These are phyloP conservation scores for Cynodonichthys magdalenae DNA, from an alignment of 2,797 vertebrate genomes.

Conservation along the genomic window DNA sequence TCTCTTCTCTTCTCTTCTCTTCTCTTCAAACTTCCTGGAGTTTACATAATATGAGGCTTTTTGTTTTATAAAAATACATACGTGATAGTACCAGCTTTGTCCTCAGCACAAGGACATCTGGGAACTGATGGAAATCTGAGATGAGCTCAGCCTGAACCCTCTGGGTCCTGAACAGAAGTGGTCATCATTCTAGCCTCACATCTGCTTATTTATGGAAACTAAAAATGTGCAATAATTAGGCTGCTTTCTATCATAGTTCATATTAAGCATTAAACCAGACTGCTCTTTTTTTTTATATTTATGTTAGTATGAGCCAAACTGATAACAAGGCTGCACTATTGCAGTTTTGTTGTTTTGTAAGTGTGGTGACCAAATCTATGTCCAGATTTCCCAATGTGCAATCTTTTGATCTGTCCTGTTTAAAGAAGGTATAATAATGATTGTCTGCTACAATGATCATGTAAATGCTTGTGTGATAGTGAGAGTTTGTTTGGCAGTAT, in stretches of 20 bases:
- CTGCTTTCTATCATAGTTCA: constrained; percentile 27
- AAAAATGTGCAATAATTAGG: constrained; percentile 37
- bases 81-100: constrained; percentile 29
- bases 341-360: neutral
- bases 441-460: no score
- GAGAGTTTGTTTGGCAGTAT: no score
- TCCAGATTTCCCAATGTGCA: neutral
- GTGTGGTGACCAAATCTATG: neutral
- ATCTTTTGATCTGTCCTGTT: no score
- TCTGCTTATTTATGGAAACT: constrained; percentile 53
- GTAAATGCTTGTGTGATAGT: no score
- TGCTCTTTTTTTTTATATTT: no score
- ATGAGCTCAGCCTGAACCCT: constrained; percentile 57
- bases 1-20: no score
- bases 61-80: constrained; percentile 27
- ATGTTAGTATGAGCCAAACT: no score
- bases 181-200: constrained; percentile 45
- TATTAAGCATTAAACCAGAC: constrained; percentile 15
- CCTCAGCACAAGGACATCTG: constrained; percentile 51
- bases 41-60: constrained; percentile 1
- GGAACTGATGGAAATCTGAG: constrained; percentile 58
- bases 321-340: no score
- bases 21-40: no score
- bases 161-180: constrained; percentile 39
- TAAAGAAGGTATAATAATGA: no score